These are phyloP conservation scores for Ophion slaviceki DNA, from an alignment of 2,888 invertebrate species.

Conservation along the genomic window DNA sequence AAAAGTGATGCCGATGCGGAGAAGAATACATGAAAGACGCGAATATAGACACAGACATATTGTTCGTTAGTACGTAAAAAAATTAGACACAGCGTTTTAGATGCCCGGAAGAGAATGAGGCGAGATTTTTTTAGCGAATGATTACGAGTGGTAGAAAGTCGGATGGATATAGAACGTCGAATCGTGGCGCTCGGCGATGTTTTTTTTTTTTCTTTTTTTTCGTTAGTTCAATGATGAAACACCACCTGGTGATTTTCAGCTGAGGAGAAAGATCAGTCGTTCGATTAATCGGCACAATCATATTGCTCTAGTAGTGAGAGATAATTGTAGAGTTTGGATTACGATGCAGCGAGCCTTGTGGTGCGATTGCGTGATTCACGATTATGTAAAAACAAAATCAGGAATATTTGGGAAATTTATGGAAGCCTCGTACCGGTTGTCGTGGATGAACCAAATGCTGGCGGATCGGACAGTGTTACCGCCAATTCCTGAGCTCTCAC, in stretches of 20 bases:
- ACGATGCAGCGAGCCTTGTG: constrained; percentile 40
- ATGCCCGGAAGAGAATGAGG: constrained; percentile 38
- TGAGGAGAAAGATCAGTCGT: constrained; percentile 67
- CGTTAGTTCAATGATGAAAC: constrained; percentile 70
- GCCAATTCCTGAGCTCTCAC: constrained; percentile 80
- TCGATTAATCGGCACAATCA: constrained; percentile 65
- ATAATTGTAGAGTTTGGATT: constrained; percentile 44
- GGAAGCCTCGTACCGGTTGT: constrained; percentile 71
- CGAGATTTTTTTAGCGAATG: constrained; percentile 50
- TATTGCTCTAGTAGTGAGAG: constrained; percentile 63
- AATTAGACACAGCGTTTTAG: constrained; percentile 52
- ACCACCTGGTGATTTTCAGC: constrained; percentile 63
- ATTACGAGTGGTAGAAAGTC: constrained; percentile 57
- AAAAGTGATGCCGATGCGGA: neutral
- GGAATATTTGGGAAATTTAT: neutral
- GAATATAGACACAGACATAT: constrained; percentile 2
- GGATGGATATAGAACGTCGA: constrained; percentile 57
- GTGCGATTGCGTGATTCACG: constrained; percentile 59
- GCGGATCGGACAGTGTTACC: constrained; percentile 78
- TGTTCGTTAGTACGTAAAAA: constrained; percentile 54
- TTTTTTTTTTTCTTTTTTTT: constrained; percentile 38
- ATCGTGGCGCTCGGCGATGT: constrained; percentile 48
- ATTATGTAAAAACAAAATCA: constrained; percentile 51
- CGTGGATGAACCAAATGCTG: constrained; percentile 66
- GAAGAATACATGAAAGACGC: neutral